A percentile compares a stretch with the other conserved stretches of the same genome.
Conservation (phyloP, 2,888 invertebrate genomes). For the Drosophila emarginata region DNA sequence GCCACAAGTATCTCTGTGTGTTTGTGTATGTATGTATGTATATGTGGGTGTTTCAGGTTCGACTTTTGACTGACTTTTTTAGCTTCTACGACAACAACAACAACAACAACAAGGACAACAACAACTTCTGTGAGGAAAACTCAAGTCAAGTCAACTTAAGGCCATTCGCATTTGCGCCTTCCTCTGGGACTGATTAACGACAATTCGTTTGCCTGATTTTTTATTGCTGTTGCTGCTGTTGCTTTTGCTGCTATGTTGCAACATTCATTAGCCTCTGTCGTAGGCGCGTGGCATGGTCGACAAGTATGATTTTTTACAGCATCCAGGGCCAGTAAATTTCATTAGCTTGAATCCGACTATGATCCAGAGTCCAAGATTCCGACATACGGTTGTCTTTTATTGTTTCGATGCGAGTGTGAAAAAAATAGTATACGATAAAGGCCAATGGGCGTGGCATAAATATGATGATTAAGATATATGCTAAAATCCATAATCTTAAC, state of each 20-base stretch:
- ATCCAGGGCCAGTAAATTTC: slow-evolving; percentile 61
- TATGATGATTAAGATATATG: not conserved
- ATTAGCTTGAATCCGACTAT: slow-evolving; percentile 52
- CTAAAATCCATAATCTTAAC: too few species aligned
- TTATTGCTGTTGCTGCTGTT: slow-evolving; percentile 59
- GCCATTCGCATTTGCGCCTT: slow-evolving; percentile 16
- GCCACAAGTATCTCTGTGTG: not conserved
- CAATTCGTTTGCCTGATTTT: slow-evolving; percentile 78
- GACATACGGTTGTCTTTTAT: slow-evolving; percentile 61
- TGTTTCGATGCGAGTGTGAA: slow-evolving; percentile 32
- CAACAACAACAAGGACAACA: not conserved
- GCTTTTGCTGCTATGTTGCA: slow-evolving; percentile 20
- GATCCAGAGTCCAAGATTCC: slow-evolving; percentile 16
- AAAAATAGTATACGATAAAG: not conserved
- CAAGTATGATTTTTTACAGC: slow-evolving; percentile 21
- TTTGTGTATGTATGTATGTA: slow-evolving; percentile 4
- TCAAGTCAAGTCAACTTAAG: slow-evolving; percentile 5
- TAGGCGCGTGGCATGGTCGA: slow-evolving; percentile 64
- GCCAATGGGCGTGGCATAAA: slow-evolving; percentile 60
- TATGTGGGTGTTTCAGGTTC: slow-evolving; percentile 37
- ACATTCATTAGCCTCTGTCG: slow-evolving; percentile 73
- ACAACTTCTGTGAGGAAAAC: not conserved
- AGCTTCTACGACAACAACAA: not conserved
- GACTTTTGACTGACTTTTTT: slow-evolving; percentile 14
- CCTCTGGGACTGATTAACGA: slow-evolving; percentile 68